These are phyloP conservation scores for Halcyon malimbica DNA, from an alignment of 2,113 vertebrate genomes.

Conservation along the genomic window DNA sequence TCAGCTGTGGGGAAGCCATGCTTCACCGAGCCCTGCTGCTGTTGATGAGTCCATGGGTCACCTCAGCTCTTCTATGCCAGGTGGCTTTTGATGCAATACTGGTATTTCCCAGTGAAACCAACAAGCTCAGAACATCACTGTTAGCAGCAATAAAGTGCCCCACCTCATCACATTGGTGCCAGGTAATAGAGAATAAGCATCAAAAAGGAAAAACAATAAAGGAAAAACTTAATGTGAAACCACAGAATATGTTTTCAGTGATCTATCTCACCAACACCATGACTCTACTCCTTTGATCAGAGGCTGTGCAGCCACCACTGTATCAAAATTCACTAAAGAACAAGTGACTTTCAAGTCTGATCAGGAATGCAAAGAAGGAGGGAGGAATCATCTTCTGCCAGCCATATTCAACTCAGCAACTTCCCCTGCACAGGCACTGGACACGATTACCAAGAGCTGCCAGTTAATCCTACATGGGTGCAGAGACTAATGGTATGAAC, in stretches of 20 bases:
- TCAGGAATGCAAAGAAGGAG: neutral
- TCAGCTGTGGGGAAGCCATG: neutral
- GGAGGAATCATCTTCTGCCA: neutral
- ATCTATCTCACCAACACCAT: too few species aligned
- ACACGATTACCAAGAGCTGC: neutral
- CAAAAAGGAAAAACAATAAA: neutral
- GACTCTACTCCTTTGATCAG: neutral
- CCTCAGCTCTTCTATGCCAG: neutral
- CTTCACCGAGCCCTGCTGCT: too few species aligned
- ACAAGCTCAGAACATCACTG: neutral
- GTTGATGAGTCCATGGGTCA: fast-evolving
- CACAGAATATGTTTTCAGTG: neutral
- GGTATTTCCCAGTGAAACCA: neutral
- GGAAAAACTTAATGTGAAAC: neutral
- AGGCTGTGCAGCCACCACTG: neutral
- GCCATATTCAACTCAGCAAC: neutral
- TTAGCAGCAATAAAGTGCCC: neutral
- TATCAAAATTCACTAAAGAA: neutral
- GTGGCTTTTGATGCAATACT: neutral
- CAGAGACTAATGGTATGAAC: neutral
- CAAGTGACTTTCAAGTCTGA: neutral
- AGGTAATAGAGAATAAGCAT: neutral
- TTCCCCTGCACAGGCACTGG: neutral
- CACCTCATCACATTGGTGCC: neutral
- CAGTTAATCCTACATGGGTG: neutral